phyloP scores from a whole-genome alignment of 2,797 vertebrate genomes.

The Sandelia bainsii region DNA sequence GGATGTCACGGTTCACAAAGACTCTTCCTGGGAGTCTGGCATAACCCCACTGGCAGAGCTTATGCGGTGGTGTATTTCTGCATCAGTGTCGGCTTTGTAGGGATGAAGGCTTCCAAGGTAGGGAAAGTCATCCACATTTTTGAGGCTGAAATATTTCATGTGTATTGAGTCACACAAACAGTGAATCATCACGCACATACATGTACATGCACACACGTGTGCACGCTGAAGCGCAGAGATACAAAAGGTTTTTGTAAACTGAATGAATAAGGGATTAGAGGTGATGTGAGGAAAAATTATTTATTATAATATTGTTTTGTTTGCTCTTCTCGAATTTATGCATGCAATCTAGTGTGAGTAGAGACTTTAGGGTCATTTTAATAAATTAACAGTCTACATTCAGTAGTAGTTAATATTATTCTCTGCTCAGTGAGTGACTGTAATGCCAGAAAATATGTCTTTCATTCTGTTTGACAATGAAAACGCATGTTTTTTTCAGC shows the following conservation, averaged over 20 bases:
- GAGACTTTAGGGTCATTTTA: conserved; percentile 66
- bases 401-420: conserved; percentile 56
- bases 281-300: conserved; percentile 48
- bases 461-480: conserved; percentile 67
- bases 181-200: conserved; percentile 32
- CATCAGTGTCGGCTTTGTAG: conserved; percentile 72
- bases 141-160: conserved; percentile 61
- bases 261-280: conserved; percentile 67
- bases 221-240: background rate
- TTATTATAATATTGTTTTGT: conserved; percentile 69
- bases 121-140: conserved; percentile 61
- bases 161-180: conserved; percentile 40
- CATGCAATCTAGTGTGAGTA: conserved; percentile 42
- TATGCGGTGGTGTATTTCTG: conserved; percentile 73
- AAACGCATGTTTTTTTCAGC: conserved; percentile 56
- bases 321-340: conserved; percentile 55
- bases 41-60: conserved; percentile 71
- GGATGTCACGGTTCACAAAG: conserved; percentile 78
- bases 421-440: conserved; percentile 37
- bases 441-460: conserved; percentile 57
- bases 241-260: conserved; percentile 47
- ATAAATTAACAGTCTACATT: conserved; percentile 65
- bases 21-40: conserved; percentile 69
- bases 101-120: conserved; percentile 76
- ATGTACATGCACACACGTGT: background rate